These are phyloP conservation scores for Holcopasites calliopsidis DNA, from an alignment of 1,140 invertebrate genomes.

Conservation along the genomic window DNA sequence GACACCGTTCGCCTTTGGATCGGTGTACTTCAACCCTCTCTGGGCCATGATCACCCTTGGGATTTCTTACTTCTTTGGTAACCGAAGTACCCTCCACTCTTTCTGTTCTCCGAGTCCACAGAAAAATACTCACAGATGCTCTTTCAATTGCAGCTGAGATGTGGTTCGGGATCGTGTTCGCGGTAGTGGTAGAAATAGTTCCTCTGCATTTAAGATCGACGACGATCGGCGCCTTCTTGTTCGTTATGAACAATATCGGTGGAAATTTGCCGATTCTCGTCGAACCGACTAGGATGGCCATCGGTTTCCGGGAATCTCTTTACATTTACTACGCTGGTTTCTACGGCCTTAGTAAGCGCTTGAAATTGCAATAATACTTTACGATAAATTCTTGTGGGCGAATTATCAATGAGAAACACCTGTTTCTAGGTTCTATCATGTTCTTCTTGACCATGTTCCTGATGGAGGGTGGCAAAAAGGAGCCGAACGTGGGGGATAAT, in stretches of 20 bases:
- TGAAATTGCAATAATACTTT: too few species aligned
- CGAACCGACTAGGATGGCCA: slow-evolving; percentile 88
- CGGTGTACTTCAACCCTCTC: slow-evolving; percentile 90
- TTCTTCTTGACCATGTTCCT: slow-evolving; percentile 87
- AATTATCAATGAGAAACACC: slow-evolving; percentile 5
- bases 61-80: slow-evolving; percentile 92
- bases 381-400: too few species aligned
- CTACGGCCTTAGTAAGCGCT: slow-evolving; percentile 88
- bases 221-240: slow-evolving; percentile 91
- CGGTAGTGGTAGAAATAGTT: slow-evolving; percentile 93
- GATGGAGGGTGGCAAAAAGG: slow-evolving; percentile 82
- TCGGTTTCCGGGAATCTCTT: slow-evolving; percentile 90
- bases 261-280: slow-evolving; percentile 94
- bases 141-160: slow-evolving; percentile 86
- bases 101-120: neutral
- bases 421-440: slow-evolving; percentile 83
- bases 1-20: slow-evolving; percentile 93
- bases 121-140: neutral
- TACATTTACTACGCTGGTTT: slow-evolving; percentile 93
- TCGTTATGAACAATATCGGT: slow-evolving; percentile 96
- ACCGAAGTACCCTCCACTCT: slow-evolving; percentile 51
- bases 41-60: slow-evolving; percentile 92
- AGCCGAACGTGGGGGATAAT: slow-evolving; percentile 24
- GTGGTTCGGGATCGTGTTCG: slow-evolving; percentile 96
- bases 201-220: slow-evolving; percentile 89